Conservation (phyloP, 2,888 invertebrate species). For the Platycheirus albimanus region DNA sequence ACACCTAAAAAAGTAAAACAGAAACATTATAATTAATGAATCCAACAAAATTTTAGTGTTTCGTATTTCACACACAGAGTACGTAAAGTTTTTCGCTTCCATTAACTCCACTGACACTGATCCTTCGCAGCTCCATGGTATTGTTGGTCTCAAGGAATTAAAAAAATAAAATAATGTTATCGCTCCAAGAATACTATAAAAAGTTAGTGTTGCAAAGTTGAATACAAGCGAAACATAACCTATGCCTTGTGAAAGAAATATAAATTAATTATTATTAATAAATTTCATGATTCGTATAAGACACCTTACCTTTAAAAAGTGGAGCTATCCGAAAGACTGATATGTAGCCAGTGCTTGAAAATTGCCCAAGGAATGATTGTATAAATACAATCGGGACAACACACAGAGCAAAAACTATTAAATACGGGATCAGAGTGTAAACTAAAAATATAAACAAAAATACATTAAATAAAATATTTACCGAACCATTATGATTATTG, state of each 20-base stretch:
- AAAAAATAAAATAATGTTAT: conserved; percentile 88
- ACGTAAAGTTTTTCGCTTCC: conserved; percentile 10
- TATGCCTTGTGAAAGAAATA: conserved; percentile 85
- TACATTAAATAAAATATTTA: too few species aligned
- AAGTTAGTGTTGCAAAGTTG: conserved; percentile 90
- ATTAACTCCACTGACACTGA: conserved; percentile 68
- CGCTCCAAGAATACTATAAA: conserved; percentile 83
- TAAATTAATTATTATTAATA: too few species aligned
- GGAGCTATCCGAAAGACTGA: conserved; percentile 88
- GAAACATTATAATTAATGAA: too few species aligned
- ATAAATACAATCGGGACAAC: conserved; percentile 93
- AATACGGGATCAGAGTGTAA: conserved; percentile 76
- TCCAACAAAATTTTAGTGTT: too few species aligned
- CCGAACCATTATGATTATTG: too few species aligned
- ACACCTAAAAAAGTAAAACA: not conserved
- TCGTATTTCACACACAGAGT: conserved; percentile 12
- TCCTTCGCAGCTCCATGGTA: conserved; percentile 92
- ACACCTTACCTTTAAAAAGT: conserved; percentile 40
- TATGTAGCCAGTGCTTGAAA: conserved; percentile 91
- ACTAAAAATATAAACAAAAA: conserved; percentile 75
- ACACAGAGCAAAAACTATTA: conserved; percentile 88
- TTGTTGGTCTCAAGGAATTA: conserved; percentile 85
- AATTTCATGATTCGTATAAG: not conserved
- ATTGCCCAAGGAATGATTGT: conserved; percentile 94
- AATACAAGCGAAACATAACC: conserved; percentile 91